phyloP scores from a whole-genome alignment of 2,113 vertebrate genomes.

The Datnioides undecimradiatus region DNA sequence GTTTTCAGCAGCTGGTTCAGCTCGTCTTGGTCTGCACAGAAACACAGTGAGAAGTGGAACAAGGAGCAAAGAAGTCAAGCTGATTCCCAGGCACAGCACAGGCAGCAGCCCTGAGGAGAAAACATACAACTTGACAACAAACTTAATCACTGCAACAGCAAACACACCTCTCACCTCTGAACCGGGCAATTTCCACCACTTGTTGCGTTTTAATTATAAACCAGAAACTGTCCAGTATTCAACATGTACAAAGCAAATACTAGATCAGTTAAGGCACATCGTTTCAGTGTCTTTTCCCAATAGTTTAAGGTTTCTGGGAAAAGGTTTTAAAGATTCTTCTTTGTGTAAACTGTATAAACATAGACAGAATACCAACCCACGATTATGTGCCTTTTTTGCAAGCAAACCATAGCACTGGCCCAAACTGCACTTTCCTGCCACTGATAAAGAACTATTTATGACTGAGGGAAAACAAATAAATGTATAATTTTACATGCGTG shows the following conservation, averaged over 20 bases:
- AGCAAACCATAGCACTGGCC: too few relatives aligned
- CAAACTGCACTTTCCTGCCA: too few relatives aligned
- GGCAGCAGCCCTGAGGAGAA: slow-evolving; percentile 55
- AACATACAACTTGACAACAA: background rate
- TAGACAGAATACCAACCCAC: too few relatives aligned
- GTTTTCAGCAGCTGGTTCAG: background rate
- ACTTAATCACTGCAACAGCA: too few relatives aligned
- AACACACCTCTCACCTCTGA: background rate
- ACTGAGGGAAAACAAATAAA: too few relatives aligned
- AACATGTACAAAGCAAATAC: background rate
- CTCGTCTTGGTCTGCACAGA: slow-evolving; percentile 27
- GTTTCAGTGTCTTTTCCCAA: background rate
- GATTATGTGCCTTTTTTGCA: too few relatives aligned
- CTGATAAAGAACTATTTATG: too few relatives aligned
- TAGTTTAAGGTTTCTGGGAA: background rate
- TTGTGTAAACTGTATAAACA: background rate
- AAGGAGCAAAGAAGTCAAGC: slow-evolving; percentile 48
- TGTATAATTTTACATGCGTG: too few relatives aligned
- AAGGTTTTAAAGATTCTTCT: background rate
- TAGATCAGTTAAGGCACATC: too few relatives aligned
- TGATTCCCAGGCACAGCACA: slow-evolving; percentile 23
- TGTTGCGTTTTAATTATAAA: background rate
- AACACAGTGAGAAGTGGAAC: slow-evolving; percentile 37
- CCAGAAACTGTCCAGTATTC: background rate
- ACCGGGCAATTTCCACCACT: background rate